These are phyloP conservation scores for Macropodus opercularis DNA, from an alignment of 2,797 vertebrate genomes.

Conservation along the genomic window DNA sequence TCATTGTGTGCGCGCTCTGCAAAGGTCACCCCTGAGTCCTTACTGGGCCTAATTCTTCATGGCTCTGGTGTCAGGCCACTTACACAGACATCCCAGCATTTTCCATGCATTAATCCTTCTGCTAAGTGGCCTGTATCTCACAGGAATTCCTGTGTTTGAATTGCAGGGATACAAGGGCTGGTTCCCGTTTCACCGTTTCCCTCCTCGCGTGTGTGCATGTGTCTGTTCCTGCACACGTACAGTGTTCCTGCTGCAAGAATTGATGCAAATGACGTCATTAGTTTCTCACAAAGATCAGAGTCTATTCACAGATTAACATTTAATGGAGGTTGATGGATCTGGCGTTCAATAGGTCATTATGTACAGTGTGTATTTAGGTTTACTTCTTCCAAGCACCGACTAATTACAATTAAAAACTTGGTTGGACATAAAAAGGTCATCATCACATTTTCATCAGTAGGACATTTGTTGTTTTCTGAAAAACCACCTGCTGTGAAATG, in stretches of 20 bases:
- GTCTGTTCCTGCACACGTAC: not conserved
- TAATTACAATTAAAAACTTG: slow-evolving; percentile 29
- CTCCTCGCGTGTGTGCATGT: not conserved
- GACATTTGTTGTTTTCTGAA: slow-evolving; percentile 28
- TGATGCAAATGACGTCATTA: not conserved
- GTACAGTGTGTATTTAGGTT: too few species aligned
- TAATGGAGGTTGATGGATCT: too few species aligned
- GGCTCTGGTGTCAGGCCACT: slow-evolving; percentile 35
- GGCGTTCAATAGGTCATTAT: too few species aligned
- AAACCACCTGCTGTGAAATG: slow-evolving; percentile 36
- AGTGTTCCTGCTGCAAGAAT: not conserved
- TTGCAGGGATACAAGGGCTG: slow-evolving; percentile 46
- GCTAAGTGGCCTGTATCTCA: slow-evolving; percentile 73
- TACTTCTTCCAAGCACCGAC: slow-evolving; percentile 2
- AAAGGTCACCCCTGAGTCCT: slow-evolving; percentile 47
- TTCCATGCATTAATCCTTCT: slow-evolving; percentile 70
- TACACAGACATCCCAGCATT: slow-evolving; percentile 53
- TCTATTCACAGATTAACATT: too few species aligned
- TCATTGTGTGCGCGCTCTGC: slow-evolving; percentile 19
- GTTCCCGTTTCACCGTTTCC: slow-evolving; percentile 56
- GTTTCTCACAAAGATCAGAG: not conserved
- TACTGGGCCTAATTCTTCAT: slow-evolving; percentile 49
- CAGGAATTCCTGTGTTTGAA: slow-evolving; percentile 82
- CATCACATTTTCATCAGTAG: slow-evolving; percentile 35
- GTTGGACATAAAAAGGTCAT: slow-evolving; percentile 57